Evolutionary conservation across 2,797 vertebrate genomes (phyloP), one percentile per base, ranked within the genome.

Genomic region (Sus cebifrons): DNA sequence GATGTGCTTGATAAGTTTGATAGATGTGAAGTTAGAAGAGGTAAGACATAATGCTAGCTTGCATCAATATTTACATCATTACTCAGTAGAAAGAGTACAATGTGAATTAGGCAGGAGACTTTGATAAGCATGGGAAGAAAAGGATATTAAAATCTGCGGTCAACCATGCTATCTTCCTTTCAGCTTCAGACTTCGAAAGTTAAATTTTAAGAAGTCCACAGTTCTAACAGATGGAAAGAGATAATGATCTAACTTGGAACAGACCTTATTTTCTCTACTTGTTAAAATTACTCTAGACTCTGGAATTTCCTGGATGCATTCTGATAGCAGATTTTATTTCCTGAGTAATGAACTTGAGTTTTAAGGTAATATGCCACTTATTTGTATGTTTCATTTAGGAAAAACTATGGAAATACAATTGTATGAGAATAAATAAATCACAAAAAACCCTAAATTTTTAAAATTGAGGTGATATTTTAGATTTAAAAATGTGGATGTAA

Each of bases 211-310:
- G 54, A 88, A 84, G 8, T 29, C 5, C 29, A 68, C 52, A 60
- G 11, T 85, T 86, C 3, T 54, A 91, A 77, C n/a, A 93, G 27
- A 62, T 82, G 29, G 58, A 93, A 81, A 89, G 15, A 68, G 7
- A 49, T 56, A 88, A 56, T n/a, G 4, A 82, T 82, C 36, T 82
- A 86, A 67, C n/a, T 44, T 85, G n/a, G 14, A 86, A 89, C 14
- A 73, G 27, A 70, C n/a, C 25, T 89, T 56, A 62, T 62, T 78
- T 86, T 91, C 21, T n/a, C 27, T 65, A 18, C 2, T 52, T 89
- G 11, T 73, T 73, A 96, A 95, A 75, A n/a, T 74, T 67, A 29
- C 71, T 82, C 94, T 78, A 83, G 4, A 87, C n/a, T 83, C 21
- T 27, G 58, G 58, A 73, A 89, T 94, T 87, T 86, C 86, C 65